Conservation (phyloP, 2,113 vertebrate genomes). For the Apus apus region DNA sequence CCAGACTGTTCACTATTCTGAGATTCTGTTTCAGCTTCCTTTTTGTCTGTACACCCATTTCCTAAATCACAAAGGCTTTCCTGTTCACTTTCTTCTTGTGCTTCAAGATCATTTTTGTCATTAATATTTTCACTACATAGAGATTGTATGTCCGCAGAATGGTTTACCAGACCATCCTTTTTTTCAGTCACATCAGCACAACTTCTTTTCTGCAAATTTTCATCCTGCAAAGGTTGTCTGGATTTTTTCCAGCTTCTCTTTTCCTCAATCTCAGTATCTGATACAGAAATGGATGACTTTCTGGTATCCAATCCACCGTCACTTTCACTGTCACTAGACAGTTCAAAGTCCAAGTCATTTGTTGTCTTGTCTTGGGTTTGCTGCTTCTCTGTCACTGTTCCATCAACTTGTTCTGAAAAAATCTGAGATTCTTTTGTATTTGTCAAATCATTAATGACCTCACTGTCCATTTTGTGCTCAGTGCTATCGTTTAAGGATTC, state of each 20-base stretch:
- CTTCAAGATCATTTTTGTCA: conserved; percentile 60
- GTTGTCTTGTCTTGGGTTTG: conserved; percentile 4
- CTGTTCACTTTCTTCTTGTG: conserved; percentile 71
- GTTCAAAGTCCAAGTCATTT: conserved; percentile 88
- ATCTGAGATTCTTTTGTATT: conserved; percentile 43
- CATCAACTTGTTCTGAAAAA: not conserved
- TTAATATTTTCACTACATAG: not conserved
- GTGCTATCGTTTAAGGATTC: not conserved
- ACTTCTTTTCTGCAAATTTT: not conserved
- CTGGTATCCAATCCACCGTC: conserved; percentile 70
- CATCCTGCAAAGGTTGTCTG: conserved; percentile 8
- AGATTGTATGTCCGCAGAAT: conserved; percentile 1
- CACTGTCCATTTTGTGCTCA: not conserved
- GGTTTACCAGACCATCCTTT: conserved; percentile 10
- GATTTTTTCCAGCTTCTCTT: conserved; percentile 64
- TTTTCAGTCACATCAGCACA: not conserved
- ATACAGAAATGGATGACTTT: conserved; percentile 71
- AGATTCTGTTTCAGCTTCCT: conserved; percentile 93
- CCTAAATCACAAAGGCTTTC: conserved; percentile 81
- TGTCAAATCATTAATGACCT: conserved; percentile 19
- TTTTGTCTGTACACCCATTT: conserved; percentile 85
- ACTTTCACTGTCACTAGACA: conserved; percentile 91
- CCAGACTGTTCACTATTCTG: conserved; percentile 96
- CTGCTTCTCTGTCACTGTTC: not conserved
- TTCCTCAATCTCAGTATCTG: conserved; percentile 78